Conservation (phyloP, 1,140 invertebrate genomes). For the Drosophila sp. region DNA sequence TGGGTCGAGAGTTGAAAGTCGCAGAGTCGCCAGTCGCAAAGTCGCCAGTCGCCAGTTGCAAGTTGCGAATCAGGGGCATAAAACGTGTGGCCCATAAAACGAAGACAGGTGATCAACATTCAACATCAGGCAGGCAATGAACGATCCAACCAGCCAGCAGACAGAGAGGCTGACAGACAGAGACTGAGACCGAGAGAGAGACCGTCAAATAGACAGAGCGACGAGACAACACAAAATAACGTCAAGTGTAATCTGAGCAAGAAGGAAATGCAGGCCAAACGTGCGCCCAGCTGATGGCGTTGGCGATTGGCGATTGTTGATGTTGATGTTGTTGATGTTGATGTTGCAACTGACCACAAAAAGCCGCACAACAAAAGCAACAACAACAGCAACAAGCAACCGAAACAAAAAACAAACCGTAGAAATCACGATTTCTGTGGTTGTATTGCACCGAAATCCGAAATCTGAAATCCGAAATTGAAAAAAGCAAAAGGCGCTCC, state of each 20-base stretch:
- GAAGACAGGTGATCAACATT: constrained; percentile 74
- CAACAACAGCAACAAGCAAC: background rate
- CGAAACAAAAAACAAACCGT: constrained; percentile 64
- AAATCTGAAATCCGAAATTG: constrained; percentile 76
- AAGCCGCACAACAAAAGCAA: constrained; percentile 46
- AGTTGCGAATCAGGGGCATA: constrained; percentile 58
- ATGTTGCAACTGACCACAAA: constrained; percentile 74
- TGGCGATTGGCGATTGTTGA: constrained; percentile 74
- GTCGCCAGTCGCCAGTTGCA: constrained; percentile 28
- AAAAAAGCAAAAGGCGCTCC: constrained; percentile 59
- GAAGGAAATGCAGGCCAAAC: constrained; percentile 80
- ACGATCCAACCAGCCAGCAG: constrained; percentile 14
- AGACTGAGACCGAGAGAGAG: background rate
- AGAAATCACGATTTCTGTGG: constrained; percentile 79
- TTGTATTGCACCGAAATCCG: constrained; percentile 64
- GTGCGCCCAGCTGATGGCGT: constrained; percentile 79
- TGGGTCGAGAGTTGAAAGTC: constrained; percentile 54
- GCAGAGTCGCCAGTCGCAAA: constrained; percentile 27
- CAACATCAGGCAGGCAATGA: constrained; percentile 15
- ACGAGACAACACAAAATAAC: constrained; percentile 50
- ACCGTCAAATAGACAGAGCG: background rate
- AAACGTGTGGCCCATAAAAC: constrained; percentile 77
- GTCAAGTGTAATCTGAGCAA: constrained; percentile 82
- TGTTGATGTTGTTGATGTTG: constrained; percentile 59
- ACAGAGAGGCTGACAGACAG: background rate